These are phyloP conservation scores for Mycalesis mineus DNA, from an alignment of 2,888 invertebrate genomes.

Conservation along the genomic window DNA sequence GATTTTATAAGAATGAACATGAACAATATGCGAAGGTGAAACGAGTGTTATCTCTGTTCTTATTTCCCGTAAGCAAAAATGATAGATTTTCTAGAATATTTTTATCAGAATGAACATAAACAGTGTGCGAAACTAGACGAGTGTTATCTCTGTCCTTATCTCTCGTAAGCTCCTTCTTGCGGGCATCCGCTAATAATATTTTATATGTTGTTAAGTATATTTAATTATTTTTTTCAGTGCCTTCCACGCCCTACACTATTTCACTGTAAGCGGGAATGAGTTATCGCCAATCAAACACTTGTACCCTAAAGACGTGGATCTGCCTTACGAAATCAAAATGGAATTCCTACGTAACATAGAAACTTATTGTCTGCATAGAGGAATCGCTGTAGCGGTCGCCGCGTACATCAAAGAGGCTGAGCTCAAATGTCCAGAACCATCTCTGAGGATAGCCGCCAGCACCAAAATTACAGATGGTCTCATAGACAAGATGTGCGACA, in stretches of 20 bases:
- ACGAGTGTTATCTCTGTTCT: no score
- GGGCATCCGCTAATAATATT: no score
- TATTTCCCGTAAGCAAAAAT: no score
- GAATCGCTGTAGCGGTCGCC: constrained; percentile 83
- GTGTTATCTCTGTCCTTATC: no score
- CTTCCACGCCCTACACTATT: constrained; percentile 62
- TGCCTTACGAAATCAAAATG: constrained; percentile 65
- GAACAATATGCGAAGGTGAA: no score
- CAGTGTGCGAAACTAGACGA: no score
- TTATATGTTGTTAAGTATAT: no score
- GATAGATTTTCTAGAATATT: no score
- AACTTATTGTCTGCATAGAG: constrained; percentile 80
- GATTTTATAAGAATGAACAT: no score
- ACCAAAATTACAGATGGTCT: constrained; percentile 80
- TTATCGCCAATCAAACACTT: constrained; percentile 88
- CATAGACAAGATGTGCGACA: constrained; percentile 62
- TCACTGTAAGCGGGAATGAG: constrained; percentile 77
- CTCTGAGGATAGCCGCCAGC: constrained; percentile 85
- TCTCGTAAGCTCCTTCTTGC: no score
- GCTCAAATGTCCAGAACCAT: constrained; percentile 81
- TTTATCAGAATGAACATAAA: no score
- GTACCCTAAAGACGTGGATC: constrained; percentile 75
- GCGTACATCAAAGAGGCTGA: constrained; percentile 84
- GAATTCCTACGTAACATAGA: constrained; percentile 80
- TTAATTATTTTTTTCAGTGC: constrained; percentile 47